Conservation (phyloP, 2,113 vertebrate genomes). For the Seriola aureovittata region DNA sequence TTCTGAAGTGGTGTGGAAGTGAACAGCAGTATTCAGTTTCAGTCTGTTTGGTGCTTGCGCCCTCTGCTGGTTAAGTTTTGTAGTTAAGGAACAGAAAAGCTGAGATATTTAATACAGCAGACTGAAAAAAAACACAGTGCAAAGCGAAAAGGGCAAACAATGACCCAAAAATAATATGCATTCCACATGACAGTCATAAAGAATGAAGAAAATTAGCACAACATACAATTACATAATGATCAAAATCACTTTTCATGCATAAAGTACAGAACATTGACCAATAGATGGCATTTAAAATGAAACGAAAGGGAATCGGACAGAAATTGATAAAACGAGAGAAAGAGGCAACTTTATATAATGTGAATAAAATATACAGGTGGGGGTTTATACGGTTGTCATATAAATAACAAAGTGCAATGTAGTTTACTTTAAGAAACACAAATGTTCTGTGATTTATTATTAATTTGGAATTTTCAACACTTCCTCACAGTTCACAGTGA, state of each 20-base stretch:
- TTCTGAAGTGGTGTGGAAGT: background rate
- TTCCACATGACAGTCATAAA: background rate
- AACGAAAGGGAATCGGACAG: background rate
- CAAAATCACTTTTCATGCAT: background rate
- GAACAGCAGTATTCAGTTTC: background rate
- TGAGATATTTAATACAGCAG: background rate
- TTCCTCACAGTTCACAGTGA: background rate
- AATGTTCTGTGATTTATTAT: background rate
- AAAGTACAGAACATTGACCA: conserved; percentile 2
- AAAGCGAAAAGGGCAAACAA: background rate
- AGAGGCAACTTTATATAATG: conserved; percentile 1
- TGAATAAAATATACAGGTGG: background rate
- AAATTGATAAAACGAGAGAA: conserved; percentile 1
- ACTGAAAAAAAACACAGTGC: background rate
- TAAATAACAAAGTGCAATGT: conserved; percentile 5
- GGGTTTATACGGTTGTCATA: background rate
- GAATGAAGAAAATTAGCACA: background rate
- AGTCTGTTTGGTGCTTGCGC: conserved; percentile 51
- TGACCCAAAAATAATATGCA: background rate
- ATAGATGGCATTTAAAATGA: background rate
- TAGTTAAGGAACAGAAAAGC: background rate
- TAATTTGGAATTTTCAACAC: background rate
- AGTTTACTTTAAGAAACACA: background rate
- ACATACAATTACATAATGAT: background rate
- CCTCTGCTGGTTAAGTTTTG: conserved; percentile 61